Evolutionary conservation across 2,888 invertebrate genomes (phyloP), one percentile per base, ranked within the genome.

Genomic region (Leuctra nigra): DNA sequence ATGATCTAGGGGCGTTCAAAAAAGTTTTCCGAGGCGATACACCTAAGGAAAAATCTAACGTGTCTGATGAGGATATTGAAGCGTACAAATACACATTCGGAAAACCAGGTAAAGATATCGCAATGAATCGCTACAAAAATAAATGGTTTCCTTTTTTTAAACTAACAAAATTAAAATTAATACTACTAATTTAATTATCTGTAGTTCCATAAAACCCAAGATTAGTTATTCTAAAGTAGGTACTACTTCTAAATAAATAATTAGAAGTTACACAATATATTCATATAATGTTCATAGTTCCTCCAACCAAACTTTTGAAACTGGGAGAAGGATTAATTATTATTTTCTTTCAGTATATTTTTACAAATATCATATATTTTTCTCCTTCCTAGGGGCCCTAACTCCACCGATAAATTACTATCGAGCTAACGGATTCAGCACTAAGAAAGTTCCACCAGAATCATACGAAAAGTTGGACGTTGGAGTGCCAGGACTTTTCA

Each of bases 81-180:
- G 79, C 78, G 54, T 81, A 75, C 68, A 80, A 80, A 64, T 81
- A 77, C 64, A 76, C 76, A 68, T 81, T 77, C 63, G 71, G 76
- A 38, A 77, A 77, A 66, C 74, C 74, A 66, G 72, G 81, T 80
- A 67, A 72, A 73, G n/a, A n/a, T n/a, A n/a, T n/a, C n/a, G n/a
- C n/a, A 39, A 23, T 44, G 14, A 38, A 44, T 18, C 20, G 16
- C 11, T 44, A 13, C 20, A 20, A 7, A 48, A 23, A 18, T 48
- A 48, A 22, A 48, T 48, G 9, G 20, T 48, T 7, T 20, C 9
- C 24, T 11, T 46, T 35, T n/a, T 44, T 14, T 11, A 24, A 35
- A 33, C n/a, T 25, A 48, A 7, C 9, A 48, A 22, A 23, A n/a
- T n/a, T n/a, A n/a, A n/a, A n/a, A n/a, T n/a, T n/a, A n/a, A n/a